Evolutionary conservation across 2,888 invertebrate genomes (phyloP).

Genomic region (Lamellibrachia columna): DNA sequence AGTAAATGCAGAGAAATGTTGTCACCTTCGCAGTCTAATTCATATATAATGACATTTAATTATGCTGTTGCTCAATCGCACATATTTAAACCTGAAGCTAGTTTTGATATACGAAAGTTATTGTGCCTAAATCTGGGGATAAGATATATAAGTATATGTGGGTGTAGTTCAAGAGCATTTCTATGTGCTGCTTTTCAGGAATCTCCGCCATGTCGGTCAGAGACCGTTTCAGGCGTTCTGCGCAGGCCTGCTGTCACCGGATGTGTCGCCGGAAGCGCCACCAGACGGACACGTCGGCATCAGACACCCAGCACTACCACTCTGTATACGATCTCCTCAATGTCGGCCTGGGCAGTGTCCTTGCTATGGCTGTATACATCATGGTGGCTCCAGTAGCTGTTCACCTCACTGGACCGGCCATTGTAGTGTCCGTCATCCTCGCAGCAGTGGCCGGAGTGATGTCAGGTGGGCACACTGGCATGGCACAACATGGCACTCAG

Average conservation of each 20-base stretch:
- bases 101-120: not conserved
- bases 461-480: not conserved
- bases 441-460: not conserved
- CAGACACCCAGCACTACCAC: conserved; percentile 6
- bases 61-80: too few relatives aligned
- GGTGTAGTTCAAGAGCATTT: not conserved
- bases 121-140: not conserved
- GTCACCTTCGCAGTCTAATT: not conserved
- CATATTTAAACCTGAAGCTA: not conserved
- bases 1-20: not conserved
- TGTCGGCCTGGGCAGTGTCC: conserved; percentile 9
- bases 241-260: not conserved
- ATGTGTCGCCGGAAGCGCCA: not conserved
- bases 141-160: not conserved
- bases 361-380: conserved; percentile 16
- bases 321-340: not conserved
- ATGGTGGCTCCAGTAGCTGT: not conserved
- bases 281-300: not conserved
- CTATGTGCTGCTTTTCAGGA: not conserved
- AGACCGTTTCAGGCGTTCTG: not conserved
- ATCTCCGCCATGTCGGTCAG: not conserved
- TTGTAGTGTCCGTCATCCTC: not conserved
- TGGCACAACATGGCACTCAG: not conserved
- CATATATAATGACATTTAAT: too few relatives aligned
- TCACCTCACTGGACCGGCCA: conserved; percentile 3